A percentile compares a stretch with the other conserved stretches of the same genome.
These are phyloP conservation scores for Antechinus flavipes DNA, from an alignment of 2,113 vertebrate species.

Conservation along the genomic window DNA sequence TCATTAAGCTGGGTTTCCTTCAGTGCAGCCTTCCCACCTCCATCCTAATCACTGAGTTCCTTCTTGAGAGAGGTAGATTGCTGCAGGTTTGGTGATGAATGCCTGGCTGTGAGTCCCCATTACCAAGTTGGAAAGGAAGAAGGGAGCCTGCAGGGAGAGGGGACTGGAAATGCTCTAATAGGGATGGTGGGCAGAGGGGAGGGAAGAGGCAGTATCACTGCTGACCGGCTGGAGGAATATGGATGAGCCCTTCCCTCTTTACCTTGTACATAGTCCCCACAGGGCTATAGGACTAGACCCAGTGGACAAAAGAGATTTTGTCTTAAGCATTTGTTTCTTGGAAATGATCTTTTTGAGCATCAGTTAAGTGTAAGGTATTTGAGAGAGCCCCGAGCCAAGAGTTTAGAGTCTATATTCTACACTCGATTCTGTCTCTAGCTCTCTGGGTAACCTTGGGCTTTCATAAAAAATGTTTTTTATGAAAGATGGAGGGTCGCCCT, in stretches of 20 bases:
- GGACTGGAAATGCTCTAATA: background rate
- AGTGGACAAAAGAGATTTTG: background rate
- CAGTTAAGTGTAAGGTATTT: background rate
- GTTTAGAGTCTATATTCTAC: background rate
- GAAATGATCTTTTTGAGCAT: background rate
- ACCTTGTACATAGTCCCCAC: background rate
- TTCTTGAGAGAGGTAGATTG: slow-evolving; percentile 71
- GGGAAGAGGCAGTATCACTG: background rate
- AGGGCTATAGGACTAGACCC: background rate
- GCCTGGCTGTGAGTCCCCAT: slow-evolving; percentile 42
- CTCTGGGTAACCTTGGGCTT: background rate
- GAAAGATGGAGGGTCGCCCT: background rate
- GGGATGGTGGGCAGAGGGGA: background rate
- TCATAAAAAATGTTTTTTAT: background rate
- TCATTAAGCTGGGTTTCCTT: slow-evolving; percentile 81
- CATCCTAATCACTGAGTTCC: slow-evolving; percentile 71
- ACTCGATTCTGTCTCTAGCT: background rate
- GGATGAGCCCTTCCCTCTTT: background rate
- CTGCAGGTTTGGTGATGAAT: slow-evolving; percentile 62
- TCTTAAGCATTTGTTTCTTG: background rate
- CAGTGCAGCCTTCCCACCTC: slow-evolving; percentile 63
- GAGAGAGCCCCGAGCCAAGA: background rate
- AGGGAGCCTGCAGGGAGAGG: background rate
- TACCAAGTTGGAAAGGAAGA: background rate
- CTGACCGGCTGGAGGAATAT: background rate